Percentiles rank a stretch among this genome's conserved stretches.
phyloP scores from a whole-genome alignment of 2,113 vertebrate species.

The Anoplopoma fimbria region DNA sequence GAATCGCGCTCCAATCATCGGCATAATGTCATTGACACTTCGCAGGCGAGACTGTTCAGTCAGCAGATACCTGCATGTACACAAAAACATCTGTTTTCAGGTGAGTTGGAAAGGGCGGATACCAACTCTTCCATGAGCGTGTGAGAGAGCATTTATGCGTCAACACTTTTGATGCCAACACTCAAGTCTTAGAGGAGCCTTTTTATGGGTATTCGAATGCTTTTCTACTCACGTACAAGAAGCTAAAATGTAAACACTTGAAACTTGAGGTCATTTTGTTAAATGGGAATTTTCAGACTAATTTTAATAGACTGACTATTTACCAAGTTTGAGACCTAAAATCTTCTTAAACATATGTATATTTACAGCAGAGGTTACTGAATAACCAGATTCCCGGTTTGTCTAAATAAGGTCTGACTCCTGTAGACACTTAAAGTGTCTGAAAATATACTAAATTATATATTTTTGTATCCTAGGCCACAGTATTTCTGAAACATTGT shows the following conservation, averaged over 20 bases:
- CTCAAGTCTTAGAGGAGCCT: neutral
- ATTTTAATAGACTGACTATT: neutral
- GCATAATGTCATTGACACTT: slow-evolving; percentile 99
- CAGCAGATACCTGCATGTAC: slow-evolving; percentile 91
- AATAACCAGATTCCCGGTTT: neutral
- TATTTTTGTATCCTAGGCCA: neutral
- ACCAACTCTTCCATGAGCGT: neutral
- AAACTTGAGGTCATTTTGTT: neutral
- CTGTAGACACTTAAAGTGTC: neutral
- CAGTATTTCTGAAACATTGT: too few species aligned
- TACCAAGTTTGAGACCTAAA: neutral
- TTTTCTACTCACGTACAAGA: neutral
- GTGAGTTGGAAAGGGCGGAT: neutral
- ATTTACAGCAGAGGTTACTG: neutral
- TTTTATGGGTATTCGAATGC: neutral
- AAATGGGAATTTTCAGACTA: neutral
- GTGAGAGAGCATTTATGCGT: neutral
- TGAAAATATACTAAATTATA: neutral
- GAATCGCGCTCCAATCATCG: slow-evolving; percentile 99
- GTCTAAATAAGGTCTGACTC: neutral
- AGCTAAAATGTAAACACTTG: neutral
- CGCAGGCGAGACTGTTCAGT: slow-evolving; percentile 97
- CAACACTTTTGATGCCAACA: neutral
- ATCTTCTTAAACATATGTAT: neutral
- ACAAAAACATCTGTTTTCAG: neutral